A percentile compares a stretch with the other conserved stretches of the same genome.
Evolutionary conservation across 2,888 invertebrate genomes (phyloP).

Genomic region (Leptothorax acervorum): DNA sequence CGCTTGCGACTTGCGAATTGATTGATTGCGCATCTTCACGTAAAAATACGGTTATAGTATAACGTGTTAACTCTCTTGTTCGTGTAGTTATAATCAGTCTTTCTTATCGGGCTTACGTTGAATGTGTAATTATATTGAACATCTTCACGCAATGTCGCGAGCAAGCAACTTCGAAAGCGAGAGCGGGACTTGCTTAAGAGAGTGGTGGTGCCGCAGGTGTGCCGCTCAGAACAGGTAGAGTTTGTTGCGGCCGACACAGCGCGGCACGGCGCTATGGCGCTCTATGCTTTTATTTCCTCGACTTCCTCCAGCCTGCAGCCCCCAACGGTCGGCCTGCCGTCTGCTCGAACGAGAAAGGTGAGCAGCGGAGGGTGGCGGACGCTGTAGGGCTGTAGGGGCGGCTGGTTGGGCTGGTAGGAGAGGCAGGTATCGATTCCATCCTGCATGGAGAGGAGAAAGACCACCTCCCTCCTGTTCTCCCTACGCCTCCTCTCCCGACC

Average conservation of each 20-base stretch:
- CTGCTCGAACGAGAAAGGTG: constrained; percentile 54
- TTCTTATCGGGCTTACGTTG: neutral
- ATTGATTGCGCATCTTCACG: neutral
- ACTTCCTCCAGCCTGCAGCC: constrained; percentile 16
- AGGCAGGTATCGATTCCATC: constrained; percentile 83
- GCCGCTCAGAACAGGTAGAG: constrained; percentile 26
- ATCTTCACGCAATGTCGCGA: neutral
- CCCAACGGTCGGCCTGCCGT: constrained; percentile 32
- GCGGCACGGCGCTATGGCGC: neutral
- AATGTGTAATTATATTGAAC: neutral
- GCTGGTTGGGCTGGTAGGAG: constrained; percentile 78
- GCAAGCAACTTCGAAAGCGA: neutral
- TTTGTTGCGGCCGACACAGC: constrained; percentile 21
- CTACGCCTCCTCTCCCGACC: neutral
- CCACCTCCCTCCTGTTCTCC: constrained; percentile 8
- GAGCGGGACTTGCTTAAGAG: neutral
- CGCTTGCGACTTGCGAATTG: too few relatives aligned
- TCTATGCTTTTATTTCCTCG: constrained; percentile 52
- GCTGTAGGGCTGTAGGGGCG: constrained; percentile 46
- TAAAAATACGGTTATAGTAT: neutral
- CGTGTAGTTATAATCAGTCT: neutral
- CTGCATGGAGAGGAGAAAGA: constrained; percentile 77
- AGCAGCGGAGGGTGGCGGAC: constrained; percentile 55
- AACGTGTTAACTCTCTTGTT: neutral
- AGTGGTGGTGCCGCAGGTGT: constrained; percentile 50